Evolutionary conservation across 1,140 invertebrate genomes (phyloP), one percentile per base, ranked within the genome.

Genomic region (Drosophila pruinosa): DNA sequence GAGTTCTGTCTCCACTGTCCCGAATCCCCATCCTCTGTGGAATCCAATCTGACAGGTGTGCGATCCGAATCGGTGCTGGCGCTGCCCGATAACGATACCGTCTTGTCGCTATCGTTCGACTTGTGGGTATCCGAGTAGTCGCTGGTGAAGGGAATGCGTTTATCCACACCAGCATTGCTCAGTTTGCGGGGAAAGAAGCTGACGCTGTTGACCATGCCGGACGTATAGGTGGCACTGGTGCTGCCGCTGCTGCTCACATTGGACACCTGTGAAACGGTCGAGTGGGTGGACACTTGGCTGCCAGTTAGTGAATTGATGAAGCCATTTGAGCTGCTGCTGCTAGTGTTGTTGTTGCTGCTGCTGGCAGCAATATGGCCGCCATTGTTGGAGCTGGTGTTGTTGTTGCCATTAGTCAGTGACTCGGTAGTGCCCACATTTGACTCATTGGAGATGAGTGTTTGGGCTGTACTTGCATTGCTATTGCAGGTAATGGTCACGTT

Each of bases 1-100:
- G 97, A 98, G 92, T 98, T 98, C 92, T 98, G 97, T 65, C 97
- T 91, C 96, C 96, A 97, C 78, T 94, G 91, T 74, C 91, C 92
- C 21, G 93, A 94, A 24, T 93, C 93, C 21, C 92, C 96, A 89
- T 95, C 96, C 91, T 98, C 97, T 72, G 96, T 96, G 36, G 96
- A 97, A 92, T 98, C 97, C 3, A 97, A 94, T 45, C 97, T 93
- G 26, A 95, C 94, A 1, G 96, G 94, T 39, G 96, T 96, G 72
- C 94, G 93, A 89, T 97, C 96, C 8, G 96, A 98, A 92, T 97
- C 96, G 38, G 95, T 95, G 86, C 94, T 95, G 45, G 95, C 95
- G 12, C 93, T 96, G 2, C 93, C 93, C 24, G 92, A 93, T 52
- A 95, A 92, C 22, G 95, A 96, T 8, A 97, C 94, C 8, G 96